Conservation (phyloP, 2,888 invertebrate species). For the Halictus quadricinctus region DNA sequence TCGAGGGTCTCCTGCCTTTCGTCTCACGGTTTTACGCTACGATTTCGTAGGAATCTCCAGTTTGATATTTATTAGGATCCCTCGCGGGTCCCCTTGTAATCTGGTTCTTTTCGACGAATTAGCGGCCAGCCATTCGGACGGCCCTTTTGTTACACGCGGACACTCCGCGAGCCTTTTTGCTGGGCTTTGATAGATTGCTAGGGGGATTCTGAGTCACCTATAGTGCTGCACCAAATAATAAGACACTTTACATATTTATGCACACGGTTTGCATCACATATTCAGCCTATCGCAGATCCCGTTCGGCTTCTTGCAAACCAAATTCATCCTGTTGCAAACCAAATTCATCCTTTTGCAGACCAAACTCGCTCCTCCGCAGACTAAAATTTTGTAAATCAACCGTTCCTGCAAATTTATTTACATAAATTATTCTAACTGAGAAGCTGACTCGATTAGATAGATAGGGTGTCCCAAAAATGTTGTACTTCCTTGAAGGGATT, state of each 20-base stretch:
- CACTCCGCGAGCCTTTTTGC: not conserved
- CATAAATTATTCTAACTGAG: too few species aligned
- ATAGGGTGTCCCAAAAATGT: too few species aligned
- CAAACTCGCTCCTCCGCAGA: too few species aligned
- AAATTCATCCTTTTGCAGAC: too few species aligned
- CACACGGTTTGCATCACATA: not conserved
- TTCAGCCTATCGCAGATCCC: too few species aligned
- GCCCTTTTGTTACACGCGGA: not conserved
- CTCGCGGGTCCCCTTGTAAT: not conserved
- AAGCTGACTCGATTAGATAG: too few species aligned
- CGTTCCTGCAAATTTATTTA: too few species aligned
- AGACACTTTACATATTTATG: not conserved
- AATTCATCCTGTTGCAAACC: too few species aligned
- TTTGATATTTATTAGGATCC: constrained; percentile 44
- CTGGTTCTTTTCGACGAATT: constrained; percentile 17
- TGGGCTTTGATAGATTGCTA: not conserved
- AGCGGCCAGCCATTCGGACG: not conserved
- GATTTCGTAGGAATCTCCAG: constrained; percentile 41
- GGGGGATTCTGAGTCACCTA: not conserved
- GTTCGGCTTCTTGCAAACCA: too few species aligned
- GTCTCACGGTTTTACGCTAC: constrained; percentile 40
- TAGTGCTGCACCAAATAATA: not conserved
- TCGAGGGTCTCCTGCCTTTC: not conserved
- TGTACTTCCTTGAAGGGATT: too few species aligned
- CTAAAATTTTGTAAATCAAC: too few species aligned